A percentile compares a stretch with the other conserved stretches of the same genome.
These are phyloP conservation scores for Arctia plantaginis DNA, from an alignment of 2,888 invertebrate species.

Conservation along the genomic window DNA sequence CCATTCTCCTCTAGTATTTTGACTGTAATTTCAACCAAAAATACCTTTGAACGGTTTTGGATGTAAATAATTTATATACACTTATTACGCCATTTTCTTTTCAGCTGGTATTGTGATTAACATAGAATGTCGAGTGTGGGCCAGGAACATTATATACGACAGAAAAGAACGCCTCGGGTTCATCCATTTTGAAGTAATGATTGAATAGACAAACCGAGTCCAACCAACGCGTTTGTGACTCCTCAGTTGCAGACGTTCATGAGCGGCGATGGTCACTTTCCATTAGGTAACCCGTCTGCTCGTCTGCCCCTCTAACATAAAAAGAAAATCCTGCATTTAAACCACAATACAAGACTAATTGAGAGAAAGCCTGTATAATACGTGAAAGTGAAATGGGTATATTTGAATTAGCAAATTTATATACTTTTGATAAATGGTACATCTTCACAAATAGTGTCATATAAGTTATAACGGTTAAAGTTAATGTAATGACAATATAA, in stretches of 20 bases:
- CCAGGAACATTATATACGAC: constrained; percentile 91
- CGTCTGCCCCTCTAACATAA: too few species aligned
- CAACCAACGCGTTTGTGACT: too few species aligned
- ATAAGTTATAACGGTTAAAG: neutral
- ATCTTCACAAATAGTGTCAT: neutral
- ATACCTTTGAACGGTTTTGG: too few species aligned
- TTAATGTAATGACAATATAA: neutral
- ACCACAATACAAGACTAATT: neutral
- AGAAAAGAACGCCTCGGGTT: constrained; percentile 88
- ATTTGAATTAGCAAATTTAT: neutral
- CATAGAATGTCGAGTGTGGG: constrained; percentile 96
- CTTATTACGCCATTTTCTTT: constrained; percentile 5
- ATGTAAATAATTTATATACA: neutral
- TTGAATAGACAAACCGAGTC: constrained; percentile 74
- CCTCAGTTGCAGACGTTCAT: too few species aligned
- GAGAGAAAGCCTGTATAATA: neutral
- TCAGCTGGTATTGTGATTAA: constrained; percentile 88
- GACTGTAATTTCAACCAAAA: too few species aligned
- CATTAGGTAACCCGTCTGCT: too few species aligned
- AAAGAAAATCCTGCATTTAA: neutral
- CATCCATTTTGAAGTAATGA: constrained; percentile 87
- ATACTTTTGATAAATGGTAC: neutral
- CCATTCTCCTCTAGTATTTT: too few species aligned
- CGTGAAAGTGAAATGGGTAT: neutral
- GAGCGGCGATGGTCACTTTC: too few species aligned